Conservation (phyloP, 92 coral and sea anemone species). For the Porites rus region DNA sequence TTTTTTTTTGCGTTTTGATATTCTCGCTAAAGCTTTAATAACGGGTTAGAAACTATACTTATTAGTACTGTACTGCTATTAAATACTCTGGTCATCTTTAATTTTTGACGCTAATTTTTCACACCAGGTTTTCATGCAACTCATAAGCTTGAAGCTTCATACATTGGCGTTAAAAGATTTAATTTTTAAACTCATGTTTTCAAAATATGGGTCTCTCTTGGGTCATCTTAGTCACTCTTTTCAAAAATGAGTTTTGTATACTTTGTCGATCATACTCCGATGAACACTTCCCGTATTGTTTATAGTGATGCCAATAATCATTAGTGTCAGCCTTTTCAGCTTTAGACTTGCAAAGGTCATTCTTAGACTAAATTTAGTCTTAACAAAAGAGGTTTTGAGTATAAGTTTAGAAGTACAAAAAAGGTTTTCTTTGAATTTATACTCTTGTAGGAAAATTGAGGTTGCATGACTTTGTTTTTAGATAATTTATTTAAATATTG, state of each 20-base stretch:
- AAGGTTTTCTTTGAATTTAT: too few species aligned
- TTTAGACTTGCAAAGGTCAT: neutral
- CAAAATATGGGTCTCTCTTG: neutral
- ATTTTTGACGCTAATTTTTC: too few species aligned
- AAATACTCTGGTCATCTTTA: too few species aligned
- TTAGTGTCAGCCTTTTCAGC: neutral
- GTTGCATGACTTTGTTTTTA: neutral
- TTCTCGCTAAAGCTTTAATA: too few species aligned
- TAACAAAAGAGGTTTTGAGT: neutral
- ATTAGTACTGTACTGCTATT: too few species aligned
- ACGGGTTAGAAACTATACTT: too few species aligned
- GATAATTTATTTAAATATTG: too few species aligned
- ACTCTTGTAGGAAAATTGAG: neutral
- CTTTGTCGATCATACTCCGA: neutral
- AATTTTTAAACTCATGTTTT: neutral
- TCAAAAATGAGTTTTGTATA: neutral
- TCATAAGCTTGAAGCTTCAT: too few species aligned
- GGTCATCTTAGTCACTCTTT: neutral
- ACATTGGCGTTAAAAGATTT: neutral
- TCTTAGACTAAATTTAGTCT: neutral
- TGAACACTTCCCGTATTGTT: neutral
- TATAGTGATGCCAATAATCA: neutral
- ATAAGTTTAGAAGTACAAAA: neutral
- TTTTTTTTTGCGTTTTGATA: neutral
- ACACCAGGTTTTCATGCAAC: too few species aligned